phyloP scores from a whole-genome alignment of 2,113 vertebrate genomes.

The Octodon degus region DNA sequence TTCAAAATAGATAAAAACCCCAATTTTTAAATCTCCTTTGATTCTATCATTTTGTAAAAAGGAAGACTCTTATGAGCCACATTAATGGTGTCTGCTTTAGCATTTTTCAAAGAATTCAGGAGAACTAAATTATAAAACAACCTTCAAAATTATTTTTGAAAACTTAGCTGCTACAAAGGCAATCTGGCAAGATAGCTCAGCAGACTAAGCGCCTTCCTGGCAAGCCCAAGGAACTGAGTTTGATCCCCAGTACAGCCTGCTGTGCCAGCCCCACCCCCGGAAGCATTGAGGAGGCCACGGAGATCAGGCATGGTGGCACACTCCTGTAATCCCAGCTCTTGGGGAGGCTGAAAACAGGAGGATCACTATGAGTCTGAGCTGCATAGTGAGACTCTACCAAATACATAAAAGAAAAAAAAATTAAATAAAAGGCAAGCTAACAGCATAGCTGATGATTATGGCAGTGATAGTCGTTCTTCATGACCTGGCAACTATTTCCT shows the following conservation, averaged over 20 bases:
- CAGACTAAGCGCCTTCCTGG: no score
- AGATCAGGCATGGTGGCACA: no score
- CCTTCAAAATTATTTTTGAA: constrained; percentile 6
- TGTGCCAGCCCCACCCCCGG: no score
- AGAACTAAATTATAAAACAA: not conserved
- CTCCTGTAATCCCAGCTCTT: no score
- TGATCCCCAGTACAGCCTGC: no score
- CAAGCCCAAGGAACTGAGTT: no score
- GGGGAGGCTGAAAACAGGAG: no score
- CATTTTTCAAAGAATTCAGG: constrained; percentile 49
- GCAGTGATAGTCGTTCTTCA: not conserved
- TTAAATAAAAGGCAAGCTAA: not conserved
- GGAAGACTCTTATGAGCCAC: not conserved
- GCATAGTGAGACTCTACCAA: no score
- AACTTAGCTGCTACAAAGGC: not conserved
- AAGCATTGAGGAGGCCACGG: no score
- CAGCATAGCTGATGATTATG: not conserved
- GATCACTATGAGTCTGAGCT: no score
- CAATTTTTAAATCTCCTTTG: constrained; percentile 5
- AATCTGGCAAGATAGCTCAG: not conserved
- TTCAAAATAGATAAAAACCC: constrained; percentile 16
- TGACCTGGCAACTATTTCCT: not conserved
- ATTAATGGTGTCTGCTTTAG: not conserved
- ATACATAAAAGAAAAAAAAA: no score
- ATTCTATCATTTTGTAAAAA: constrained; percentile 50